Base-by-base conservation (phyloP, 2,113 vertebrate genomes). In the Leptosomus discolor region DNA sequence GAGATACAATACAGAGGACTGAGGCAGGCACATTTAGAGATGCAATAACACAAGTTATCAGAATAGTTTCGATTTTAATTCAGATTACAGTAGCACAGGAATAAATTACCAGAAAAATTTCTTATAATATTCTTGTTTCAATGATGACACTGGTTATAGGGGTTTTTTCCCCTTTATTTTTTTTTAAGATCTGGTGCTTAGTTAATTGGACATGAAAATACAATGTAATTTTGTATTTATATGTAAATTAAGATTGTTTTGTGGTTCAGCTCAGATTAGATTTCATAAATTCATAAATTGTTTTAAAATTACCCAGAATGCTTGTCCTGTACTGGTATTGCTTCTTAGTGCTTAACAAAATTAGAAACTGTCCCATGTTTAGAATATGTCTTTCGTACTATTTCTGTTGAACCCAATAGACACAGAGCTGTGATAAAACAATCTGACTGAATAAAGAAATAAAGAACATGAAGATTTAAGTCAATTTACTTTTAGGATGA, bases 1-100 rank as follows among this genome's bases (percentile, higher is more conserved):
- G 64, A 79, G 65, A 73, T 64, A 92, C 11, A 71, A 65, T 57
- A 56, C 64, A 85, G 78, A 88, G 46, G 56, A 94, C 7, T 61
- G 83, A 92, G 37, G 68, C 48, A 65, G 45, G 21, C 23, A 41
- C 32, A 45, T 85, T 83, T 36, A 88, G 34, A 92, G 78, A 64
- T 48, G 43, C n/a, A 88, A 45, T 60, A 71, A 68, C 39, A 69
- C 11, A 15, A 94, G 29, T 67, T 90, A 86, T 61, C 57, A 92
- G 24, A 68, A 81, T n/a, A 60, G 50, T 36, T 94, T 54, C 80
- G 73, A 86, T 77, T 92, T 94, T 65, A 96, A 81, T 85, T 94
- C 81, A 69, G 53, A 88, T 48, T 70, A 73, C 9, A 58, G 18
- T 51, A 37, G 26, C 16, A 82, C 6, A 56, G 57, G 45, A 94